Conservation (phyloP, 35 echinoderm and acorn worm genomes). For the Ophioderma brevispina region DNA sequence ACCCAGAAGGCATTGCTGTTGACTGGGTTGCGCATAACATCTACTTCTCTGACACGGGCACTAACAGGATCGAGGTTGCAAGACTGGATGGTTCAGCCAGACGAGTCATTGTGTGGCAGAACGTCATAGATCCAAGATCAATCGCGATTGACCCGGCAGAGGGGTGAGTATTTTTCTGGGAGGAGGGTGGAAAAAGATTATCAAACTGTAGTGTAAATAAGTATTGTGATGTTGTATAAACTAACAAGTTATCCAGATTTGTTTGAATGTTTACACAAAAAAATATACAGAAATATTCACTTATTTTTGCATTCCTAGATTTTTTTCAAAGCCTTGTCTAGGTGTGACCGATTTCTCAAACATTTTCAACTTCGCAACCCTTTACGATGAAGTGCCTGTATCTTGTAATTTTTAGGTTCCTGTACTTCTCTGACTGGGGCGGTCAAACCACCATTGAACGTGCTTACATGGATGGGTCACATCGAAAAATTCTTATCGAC, state of each 20-base stretch:
- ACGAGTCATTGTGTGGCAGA: conserved; percentile 81
- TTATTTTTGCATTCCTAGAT: too few relatives aligned
- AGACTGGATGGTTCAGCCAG: conserved; percentile 85
- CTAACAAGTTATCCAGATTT: too few relatives aligned
- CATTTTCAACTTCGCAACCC: too few relatives aligned
- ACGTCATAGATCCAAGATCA: conserved; percentile 57
- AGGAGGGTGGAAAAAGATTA: too few relatives aligned
- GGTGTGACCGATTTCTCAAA: too few relatives aligned
- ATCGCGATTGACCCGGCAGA: conserved; percentile 72
- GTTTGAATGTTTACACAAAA: too few relatives aligned
- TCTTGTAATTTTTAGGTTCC: not conserved
- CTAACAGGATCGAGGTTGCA: conserved; percentile 78
- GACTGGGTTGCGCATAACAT: conserved; percentile 97
- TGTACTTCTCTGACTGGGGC: not conserved
- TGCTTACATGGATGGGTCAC: not conserved
- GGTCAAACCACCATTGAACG: not conserved
- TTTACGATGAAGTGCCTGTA: not conserved
- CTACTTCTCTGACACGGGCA: conserved; percentile 72
- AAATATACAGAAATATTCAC: too few relatives aligned
- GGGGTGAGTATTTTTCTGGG: too few relatives aligned
- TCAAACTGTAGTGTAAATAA: too few relatives aligned
- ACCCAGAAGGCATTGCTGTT: conserved; percentile 75
- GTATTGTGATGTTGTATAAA: too few relatives aligned
- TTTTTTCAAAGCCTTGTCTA: too few relatives aligned
- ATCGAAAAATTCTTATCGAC: not conserved